Evolutionary conservation across 2,888 invertebrate species (phyloP), one percentile per base, ranked within the genome.

Genomic region (Agapetus fuscipes): DNA sequence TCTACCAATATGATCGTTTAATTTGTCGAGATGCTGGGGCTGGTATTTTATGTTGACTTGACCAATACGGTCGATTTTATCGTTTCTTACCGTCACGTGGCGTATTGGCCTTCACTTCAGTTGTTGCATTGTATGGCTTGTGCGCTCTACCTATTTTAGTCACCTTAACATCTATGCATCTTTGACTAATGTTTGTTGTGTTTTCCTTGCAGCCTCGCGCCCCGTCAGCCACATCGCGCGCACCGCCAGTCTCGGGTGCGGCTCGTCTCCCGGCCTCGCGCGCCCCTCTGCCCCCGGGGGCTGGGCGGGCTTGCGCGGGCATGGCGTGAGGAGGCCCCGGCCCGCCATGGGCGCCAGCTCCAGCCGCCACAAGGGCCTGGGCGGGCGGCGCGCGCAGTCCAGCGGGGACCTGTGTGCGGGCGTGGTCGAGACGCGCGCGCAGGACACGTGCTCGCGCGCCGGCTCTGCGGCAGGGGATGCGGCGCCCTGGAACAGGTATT

Each of bases 321-420:
- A 46, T 46, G 46, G 37, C 40, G 41, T 46, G 44, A 24, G 39
- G 44, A 24, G 39, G 34, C 29, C 32, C 25, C 33, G 35, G 40
- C 38, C 34, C 50, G 24, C 48, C 43, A 30, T 43, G 50, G 34
- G 50, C 50, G 37, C 50, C 49, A 37, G 51, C 49, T 30, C 46
- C 44, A 29, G 42, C 46, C 43, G 41, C 42, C 35, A 41, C 50
- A 30, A 30, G 39, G 55, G 77, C 51, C 72, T 81, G 33, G 77
- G 78, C 41, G 82, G 82, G 45, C 72, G 83, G 45, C 66, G 83
- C 48, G 80, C 81, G 25, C 76, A 81, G 51, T 83, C 82, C 46
- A 81, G 80, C 51, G 82, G 83, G 29, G 82, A 82, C 60, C 75
- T 83, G 28, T 81, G 80, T 67, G 80, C 80, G 62, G 71, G 72